Evolutionary conservation across 1,140 invertebrate genomes (phyloP), one percentile per base, ranked within the genome.

Genomic region (Brachionus rotundiformis): DNA sequence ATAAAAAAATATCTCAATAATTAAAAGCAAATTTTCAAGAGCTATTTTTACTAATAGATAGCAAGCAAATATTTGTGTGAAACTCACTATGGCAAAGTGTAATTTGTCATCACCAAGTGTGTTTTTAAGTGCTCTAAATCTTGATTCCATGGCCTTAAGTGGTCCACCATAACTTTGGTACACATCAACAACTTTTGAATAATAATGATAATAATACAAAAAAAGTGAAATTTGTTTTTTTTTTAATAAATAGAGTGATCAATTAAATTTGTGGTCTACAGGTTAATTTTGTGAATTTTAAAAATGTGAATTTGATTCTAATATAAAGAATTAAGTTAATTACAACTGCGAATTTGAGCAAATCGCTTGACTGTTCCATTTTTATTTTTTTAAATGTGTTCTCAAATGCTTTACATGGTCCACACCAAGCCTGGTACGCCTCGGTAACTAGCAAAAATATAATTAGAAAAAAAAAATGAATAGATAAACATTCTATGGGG

Each of bases 101-200:
- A 61, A 44, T 29, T 61, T 59, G 19, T 61, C 75, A 68, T 61
- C 73, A 61, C 82, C 76, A 16, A 59, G 33, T 81, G 82, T 31
- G 39, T 81, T 81, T 25, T 25, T 65, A 25, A 82, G 27, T 16
- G 54, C 23, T 33, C 82, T 63, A 59, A 79, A 63, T 63, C 76
- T 79, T 33, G 76, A 41, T 19, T 93, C 90, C 93, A 96, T 94
- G 25, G 92, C 93, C 80, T 91, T 88, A 84, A 94, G 95, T 0
- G 94, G 94, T 6, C 94, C 94, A 85, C 93, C 93, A 94, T 94
- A 96, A 82, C 94, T 93, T 11, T 94, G 93, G 87, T 94, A 96
- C 33, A 96, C 90, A 86, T 96, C 94, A 27, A 94, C 90, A 82
- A 96, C 94, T 95, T 11, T 29, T 39, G 27, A 36, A 81, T 25